phyloP scores from a whole-genome alignment of 2,888 invertebrate species.

The Apomyelois bistriatella region DNA sequence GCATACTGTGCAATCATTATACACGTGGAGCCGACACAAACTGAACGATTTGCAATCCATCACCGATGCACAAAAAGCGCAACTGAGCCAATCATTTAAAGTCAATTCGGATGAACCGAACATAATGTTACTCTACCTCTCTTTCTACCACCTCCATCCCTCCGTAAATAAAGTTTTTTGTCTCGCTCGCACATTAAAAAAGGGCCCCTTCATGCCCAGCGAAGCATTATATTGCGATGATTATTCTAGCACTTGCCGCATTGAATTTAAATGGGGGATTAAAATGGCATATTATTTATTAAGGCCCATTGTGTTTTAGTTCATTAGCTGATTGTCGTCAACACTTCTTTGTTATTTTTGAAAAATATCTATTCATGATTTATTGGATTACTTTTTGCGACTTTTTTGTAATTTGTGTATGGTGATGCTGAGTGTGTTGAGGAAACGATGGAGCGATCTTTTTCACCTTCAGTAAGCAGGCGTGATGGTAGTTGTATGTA shows the following conservation, averaged over 20 bases:
- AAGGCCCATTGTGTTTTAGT: constrained; percentile 65
- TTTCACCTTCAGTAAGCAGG: no score
- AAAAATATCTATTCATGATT: constrained; percentile 29
- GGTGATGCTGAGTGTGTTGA: no score
- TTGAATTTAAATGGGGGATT: constrained; percentile 80
- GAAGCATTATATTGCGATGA: constrained; percentile 79
- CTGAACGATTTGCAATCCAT: constrained; percentile 71
- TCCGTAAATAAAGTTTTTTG: constrained; percentile 25
- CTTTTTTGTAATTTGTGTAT: neutral
- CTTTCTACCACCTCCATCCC: constrained; percentile 30
- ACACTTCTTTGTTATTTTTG: constrained; percentile 38
- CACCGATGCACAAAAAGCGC: constrained; percentile 67
- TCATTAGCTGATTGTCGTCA: constrained; percentile 69
- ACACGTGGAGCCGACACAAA: constrained; percentile 40
- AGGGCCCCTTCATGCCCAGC: constrained; percentile 57
- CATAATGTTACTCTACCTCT: constrained; percentile 34
- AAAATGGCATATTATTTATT: constrained; percentile 75
- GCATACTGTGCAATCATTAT: constrained; percentile 19
- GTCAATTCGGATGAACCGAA: constrained; percentile 69
- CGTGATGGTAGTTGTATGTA: no score
- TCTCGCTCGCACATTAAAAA: constrained; percentile 55
- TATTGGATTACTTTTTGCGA: constrained; percentile 13
- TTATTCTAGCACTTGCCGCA: constrained; percentile 76
- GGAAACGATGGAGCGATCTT: no score
- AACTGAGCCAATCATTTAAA: constrained; percentile 71